Evolutionary conservation across 2,113 vertebrate species (phyloP), one percentile per base, ranked within the genome.

Genomic region (Mesoclemmys tuberculata): DNA sequence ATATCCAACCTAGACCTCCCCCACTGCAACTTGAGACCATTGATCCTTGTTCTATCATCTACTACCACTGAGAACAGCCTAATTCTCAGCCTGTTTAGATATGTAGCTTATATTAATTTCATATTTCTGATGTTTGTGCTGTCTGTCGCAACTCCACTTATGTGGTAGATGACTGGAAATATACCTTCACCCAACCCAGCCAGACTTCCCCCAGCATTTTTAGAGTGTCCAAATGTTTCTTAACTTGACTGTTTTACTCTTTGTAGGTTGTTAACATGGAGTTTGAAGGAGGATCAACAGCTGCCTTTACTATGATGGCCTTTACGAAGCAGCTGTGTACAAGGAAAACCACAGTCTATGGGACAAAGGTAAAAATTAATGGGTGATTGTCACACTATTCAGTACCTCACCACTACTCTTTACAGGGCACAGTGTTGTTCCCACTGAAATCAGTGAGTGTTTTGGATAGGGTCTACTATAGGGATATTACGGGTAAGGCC

Each of bases 211-310:
- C 35, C 22, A 49, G 54, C 79, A 29, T 35, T 41, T 64, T 52
- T 54, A 29, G 31, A 31, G 19, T 41, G 85, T 11, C n/a, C 89
- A 16, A 44, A 38, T 26, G 16, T n/a, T 68, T 68, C 35, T n/a
- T 38, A 38, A 10, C 83, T 38, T 56, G 18, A 44, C 35, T 24
- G 51, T 68, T 51, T 64, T 64, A 22, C 18, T n/a, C 14, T 44
- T 27, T 58, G 54, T 92, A 99, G 99, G 98, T 99, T 90, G 99
- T 99, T 35, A 99, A 98, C 89, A 98, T 99, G 98, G 98, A 99
- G 96, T 99, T 99, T 97, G 98, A 98, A 97, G 98, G 98, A 4
- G 99, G 99, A 13, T 41, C 98, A 74, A 99, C 98, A 0, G 98
- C 98, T 82, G 98, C 98, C 3, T 99, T 99, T 89, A 97, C 98